A percentile compares a stretch with the other conserved stretches of the same genome.
Evolutionary conservation across 1,140 invertebrate species (phyloP).

Genomic region (Drosophila miranda): DNA sequence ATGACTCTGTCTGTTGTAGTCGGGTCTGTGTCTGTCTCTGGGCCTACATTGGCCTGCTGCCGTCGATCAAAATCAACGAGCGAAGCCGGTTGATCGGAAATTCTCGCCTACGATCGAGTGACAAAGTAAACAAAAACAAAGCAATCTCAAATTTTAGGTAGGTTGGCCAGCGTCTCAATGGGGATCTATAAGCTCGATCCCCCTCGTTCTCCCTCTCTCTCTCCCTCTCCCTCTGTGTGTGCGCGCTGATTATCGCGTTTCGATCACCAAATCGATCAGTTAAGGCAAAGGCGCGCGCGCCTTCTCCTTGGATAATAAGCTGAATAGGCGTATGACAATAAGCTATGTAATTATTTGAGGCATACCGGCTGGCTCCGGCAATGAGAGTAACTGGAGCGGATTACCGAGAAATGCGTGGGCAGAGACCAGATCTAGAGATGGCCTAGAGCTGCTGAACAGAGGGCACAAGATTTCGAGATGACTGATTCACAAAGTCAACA

Average conservation of each 20-base stretch:
- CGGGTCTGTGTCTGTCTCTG: slow-evolving; percentile 29
- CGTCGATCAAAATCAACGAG: slow-evolving; percentile 66
- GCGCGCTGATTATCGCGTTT: slow-evolving; percentile 57
- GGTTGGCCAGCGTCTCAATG: slow-evolving; percentile 66
- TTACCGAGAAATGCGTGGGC: slow-evolving; percentile 70
- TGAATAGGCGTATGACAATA: slow-evolving; percentile 80
- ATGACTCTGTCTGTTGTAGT: slow-evolving; percentile 5
- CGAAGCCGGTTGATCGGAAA: slow-evolving; percentile 74
- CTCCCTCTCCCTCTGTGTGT: slow-evolving; percentile 1
- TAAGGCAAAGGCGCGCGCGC: slow-evolving; percentile 55
- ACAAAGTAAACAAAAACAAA: slow-evolving; percentile 60
- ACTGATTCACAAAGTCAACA: neutral
- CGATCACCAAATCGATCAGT: slow-evolving; percentile 77
- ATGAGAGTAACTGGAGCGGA: slow-evolving; percentile 63
- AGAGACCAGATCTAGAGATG: slow-evolving; percentile 20
- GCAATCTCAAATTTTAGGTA: slow-evolving; percentile 60
- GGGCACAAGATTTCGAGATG: slow-evolving; percentile 18
- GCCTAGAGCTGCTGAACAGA: slow-evolving; percentile 2
- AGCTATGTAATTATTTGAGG: slow-evolving; percentile 77
- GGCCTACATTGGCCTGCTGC: slow-evolving; percentile 67
- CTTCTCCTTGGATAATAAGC: slow-evolving; percentile 71
- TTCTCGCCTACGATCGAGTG: slow-evolving; percentile 78
- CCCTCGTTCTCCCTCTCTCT: slow-evolving; percentile 2
- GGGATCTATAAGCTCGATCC: slow-evolving; percentile 45
- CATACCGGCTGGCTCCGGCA: slow-evolving; percentile 51